Percentiles rank a stretch among this genome's conserved stretches.
Conservation (phyloP, 2,113 vertebrate genomes). For the Polypterus bichir region DNA sequence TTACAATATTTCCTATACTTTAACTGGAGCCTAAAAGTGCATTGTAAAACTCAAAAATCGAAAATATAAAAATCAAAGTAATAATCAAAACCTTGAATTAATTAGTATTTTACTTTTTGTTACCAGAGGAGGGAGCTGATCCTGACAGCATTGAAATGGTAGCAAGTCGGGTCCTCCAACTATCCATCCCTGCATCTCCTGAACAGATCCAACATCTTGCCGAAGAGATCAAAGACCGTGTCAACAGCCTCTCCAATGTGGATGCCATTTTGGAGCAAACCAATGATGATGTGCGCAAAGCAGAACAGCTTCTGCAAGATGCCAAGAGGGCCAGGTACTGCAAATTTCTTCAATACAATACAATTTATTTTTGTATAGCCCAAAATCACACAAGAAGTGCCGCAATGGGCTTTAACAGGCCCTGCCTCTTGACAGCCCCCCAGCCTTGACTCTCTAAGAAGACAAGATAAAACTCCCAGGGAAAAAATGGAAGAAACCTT, state of each 20-base stretch:
- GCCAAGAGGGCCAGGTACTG: slow-evolving; percentile 70
- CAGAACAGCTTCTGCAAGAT: slow-evolving; percentile 69
- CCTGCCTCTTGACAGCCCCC: too few relatives aligned
- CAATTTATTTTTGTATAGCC: too few relatives aligned
- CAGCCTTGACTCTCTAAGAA: too few relatives aligned
- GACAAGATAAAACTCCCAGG: too few relatives aligned
- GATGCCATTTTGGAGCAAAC: slow-evolving; percentile 81
- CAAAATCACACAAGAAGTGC: too few relatives aligned
- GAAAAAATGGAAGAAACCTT: too few relatives aligned
- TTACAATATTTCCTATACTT: too few relatives aligned
- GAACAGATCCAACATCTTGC: slow-evolving; percentile 77
- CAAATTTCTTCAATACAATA: fast-evolving
- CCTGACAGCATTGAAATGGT: slow-evolving; percentile 87
- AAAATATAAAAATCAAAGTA: too few relatives aligned
- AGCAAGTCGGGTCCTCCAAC: slow-evolving; percentile 74
- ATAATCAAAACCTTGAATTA: background rate
- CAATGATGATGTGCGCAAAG: slow-evolving; percentile 61
- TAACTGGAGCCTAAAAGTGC: too few relatives aligned
- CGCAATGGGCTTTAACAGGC: too few relatives aligned
- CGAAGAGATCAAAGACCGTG: slow-evolving; percentile 74
- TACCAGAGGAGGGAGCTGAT: slow-evolving; percentile 83
- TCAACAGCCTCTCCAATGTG: slow-evolving; percentile 79
- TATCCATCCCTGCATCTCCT: slow-evolving; percentile 82
- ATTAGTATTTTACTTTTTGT: slow-evolving; percentile 10
- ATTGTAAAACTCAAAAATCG: too few relatives aligned